Evolutionary conservation across 2,113 vertebrate species (phyloP).

Genomic region (Onychostruthus taczanowskii): DNA sequence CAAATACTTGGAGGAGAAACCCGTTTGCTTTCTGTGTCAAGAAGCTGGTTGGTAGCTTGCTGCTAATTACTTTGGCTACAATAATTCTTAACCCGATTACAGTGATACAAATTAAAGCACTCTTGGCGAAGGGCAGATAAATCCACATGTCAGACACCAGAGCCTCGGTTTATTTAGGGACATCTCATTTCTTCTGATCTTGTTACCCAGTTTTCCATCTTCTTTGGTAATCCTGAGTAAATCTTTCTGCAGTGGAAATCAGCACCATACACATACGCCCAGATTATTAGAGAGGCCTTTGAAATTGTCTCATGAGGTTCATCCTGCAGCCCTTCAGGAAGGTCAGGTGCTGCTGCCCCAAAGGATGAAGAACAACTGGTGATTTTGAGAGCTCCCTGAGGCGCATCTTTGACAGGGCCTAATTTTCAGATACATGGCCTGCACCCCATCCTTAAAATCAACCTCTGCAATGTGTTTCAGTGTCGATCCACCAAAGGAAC

Average conservation of each 20-base stretch:
- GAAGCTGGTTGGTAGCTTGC: constrained; percentile 61
- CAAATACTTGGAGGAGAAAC: constrained; percentile 61
- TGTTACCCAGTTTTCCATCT: constrained; percentile 59
- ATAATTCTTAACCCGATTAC: constrained; percentile 72
- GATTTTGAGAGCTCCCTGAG: neutral
- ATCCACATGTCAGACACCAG: constrained; percentile 61
- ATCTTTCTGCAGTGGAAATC: constrained; percentile 45
- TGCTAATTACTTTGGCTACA: constrained; percentile 73
- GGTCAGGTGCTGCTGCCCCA: neutral
- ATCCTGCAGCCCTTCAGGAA: neutral
- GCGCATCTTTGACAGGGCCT: neutral
- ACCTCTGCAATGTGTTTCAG: neutral
- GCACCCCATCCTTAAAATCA: neutral
- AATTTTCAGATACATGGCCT: neutral
- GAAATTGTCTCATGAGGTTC: constrained; percentile 11
- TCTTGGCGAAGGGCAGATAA: constrained; percentile 50
- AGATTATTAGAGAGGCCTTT: constrained; percentile 32
- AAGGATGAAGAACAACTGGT: neutral
- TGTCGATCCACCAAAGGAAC: neutral
- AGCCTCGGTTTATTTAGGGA: constrained; percentile 62
- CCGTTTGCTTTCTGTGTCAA: constrained; percentile 63
- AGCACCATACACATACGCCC: neutral
- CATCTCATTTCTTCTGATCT: constrained; percentile 63
- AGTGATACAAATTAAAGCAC: constrained; percentile 67
- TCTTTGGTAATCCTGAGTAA: constrained; percentile 65